These are phyloP conservation scores for Dromococcyx pavoninus DNA, from an alignment of 2,797 vertebrate genomes.

Conservation along the genomic window DNA sequence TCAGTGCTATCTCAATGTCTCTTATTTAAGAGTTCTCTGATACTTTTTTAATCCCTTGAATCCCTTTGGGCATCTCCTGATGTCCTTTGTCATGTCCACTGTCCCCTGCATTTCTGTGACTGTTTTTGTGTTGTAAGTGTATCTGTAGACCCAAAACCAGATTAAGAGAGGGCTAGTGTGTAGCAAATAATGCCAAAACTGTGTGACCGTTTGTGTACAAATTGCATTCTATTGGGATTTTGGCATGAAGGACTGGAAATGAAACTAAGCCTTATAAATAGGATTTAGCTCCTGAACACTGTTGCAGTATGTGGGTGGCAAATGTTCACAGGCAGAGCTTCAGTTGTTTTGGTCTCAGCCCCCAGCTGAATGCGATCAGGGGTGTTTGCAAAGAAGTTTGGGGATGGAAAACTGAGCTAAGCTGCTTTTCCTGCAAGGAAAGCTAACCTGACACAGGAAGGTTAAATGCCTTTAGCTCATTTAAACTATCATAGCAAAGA, in stretches of 20 bases:
- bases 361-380: background rate
- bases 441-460: background rate
- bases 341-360: slow-evolving; percentile 14
- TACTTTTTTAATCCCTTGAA: background rate
- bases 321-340: slow-evolving; percentile 42
- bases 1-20: background rate
- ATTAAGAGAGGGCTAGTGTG: background rate
- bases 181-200: background rate
- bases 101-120: background rate
- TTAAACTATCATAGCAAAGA: background rate
- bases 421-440: background rate
- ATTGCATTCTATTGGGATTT: background rate
- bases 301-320: slow-evolving; percentile 47
- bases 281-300: slow-evolving; percentile 24
- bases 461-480: background rate
- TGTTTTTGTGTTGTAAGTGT: background rate
- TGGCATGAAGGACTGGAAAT: slow-evolving; percentile 29
- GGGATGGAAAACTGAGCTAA: background rate
- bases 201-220: background rate
- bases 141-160: background rate
- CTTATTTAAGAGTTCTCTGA: background rate
- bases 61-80: background rate
- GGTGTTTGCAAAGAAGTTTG: background rate
- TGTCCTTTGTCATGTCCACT: background rate
- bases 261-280: slow-evolving; percentile 41